Evolutionary conservation across 2,797 vertebrate species (phyloP), one percentile per base, ranked within the genome.

Genomic region (Menidia menidia): DNA sequence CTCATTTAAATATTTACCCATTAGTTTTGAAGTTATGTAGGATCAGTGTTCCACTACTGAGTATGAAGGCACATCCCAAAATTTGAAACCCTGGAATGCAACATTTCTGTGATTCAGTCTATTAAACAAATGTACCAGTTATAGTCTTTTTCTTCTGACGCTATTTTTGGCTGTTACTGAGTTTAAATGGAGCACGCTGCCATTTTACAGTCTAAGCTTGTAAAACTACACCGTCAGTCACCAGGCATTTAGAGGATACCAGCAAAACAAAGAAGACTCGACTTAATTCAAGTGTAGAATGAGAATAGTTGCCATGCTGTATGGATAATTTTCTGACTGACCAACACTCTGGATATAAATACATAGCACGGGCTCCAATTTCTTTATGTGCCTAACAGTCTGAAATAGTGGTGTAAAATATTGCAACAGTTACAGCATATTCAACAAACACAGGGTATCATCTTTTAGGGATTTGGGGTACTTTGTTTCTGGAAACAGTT

Each of bases 311-410:
- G 8, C 35, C 35, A 39, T 39, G 35, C 35, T 0, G 10, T 39
- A 39, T 39, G 35, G 2, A 39, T 39, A 0, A 39, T 39, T 39
- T 39, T 39, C 25, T 39, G 10, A 2, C 35, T 39, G 5, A 39
- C 5, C 9, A 39, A 3, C 35, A 5, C 35, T 2, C 2, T 39
- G 35, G 35, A 39, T 6, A 39, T 9, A 6, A 39, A 9, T 39
- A 39, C 9, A 39, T 39, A 9, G 5, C 35, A 39, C 35, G 4
- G 35, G 35, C 35, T 39, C 35, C 5, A 5, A 39, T 73, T 81
- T 81, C 56, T 53, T 68, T 73, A 51, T 76, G 66, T 78, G 63
- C 66, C 66, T 61, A 63, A 61, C 53, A 58, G 47, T 61, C 51
- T 56, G 58, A n/a, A 3, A 6, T 56, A 14, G 53, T 53, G 60